Base-by-base conservation (phyloP, 2,888 invertebrate genomes). In the Limenitis camilla region DNA sequence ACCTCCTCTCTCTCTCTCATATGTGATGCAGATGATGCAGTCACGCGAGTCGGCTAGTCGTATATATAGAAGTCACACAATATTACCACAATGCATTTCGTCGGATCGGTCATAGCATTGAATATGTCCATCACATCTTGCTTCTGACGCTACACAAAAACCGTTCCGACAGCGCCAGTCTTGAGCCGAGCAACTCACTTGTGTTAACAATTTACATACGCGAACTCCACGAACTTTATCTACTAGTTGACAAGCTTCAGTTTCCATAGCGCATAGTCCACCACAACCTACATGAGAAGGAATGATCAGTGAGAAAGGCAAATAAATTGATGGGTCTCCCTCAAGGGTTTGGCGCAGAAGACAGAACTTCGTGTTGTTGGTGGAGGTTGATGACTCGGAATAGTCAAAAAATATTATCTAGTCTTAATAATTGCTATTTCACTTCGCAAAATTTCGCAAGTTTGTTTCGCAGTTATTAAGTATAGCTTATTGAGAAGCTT, bases 91-190 rank as follows among this genome's bases (percentile, higher is more conserved):
- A 69, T 92, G 87, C 67, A 88, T 86, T 82, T 94, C 94, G 74
- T 94, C 94, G 11, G 92, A 91, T 70, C 90, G 89, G 71, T 94
- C 92, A 63, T 91, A 92, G 75, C 94, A 94, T 70, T 94, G 91
- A 66, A 92, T 88, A 50, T 89, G 83, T 9, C 94, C 93, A 69
- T 94, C 92, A 74, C 94, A 94, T 32, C 90, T 89, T 53, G 91
- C 90, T 30, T 80, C 82, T 35, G 81, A 74, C 1, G 90, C 86
- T 43, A 94, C 91, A 68, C 94, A 94, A 53, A 92, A 86, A 11
- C 90, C 89, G 66, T 93, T 92, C n/a, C 89, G 89, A 69, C 94
- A 94, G 49, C 90, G 91, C 90, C 93, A 93, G 66, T 91, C 91
- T 52, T 90, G 85, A 30, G 89, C 76, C 10, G 90, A 84, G 65